These are phyloP conservation scores for Decapterus maruadsi DNA, from an alignment of 2,797 vertebrate species.

Conservation along the genomic window DNA sequence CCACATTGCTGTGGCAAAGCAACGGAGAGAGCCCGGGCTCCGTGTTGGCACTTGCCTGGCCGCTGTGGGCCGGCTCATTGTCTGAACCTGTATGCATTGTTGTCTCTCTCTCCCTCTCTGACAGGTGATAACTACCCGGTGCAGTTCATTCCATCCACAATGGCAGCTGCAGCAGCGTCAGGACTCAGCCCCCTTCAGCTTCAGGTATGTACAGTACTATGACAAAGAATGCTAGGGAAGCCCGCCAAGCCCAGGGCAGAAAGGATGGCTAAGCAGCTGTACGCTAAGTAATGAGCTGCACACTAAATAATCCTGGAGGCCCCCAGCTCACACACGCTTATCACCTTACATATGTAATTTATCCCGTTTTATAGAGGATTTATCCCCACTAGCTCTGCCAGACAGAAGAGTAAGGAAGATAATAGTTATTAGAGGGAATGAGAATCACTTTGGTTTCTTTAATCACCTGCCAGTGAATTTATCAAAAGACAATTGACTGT, in stretches of 20 bases:
- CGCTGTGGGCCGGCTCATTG: conserved; percentile 92
- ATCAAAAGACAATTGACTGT: conserved; percentile 64
- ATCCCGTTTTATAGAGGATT: conserved; percentile 80
- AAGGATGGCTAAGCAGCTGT: conserved; percentile 94
- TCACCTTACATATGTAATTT: conserved; percentile 90
- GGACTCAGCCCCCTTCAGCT: conserved; percentile 99
- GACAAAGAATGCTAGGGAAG: conserved; percentile 91
- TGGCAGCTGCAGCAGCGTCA: conserved; percentile 99
- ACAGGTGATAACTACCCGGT: conserved; percentile 99
- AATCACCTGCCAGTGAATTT: conserved; percentile 74
- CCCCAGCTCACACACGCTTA: conserved; percentile 88
- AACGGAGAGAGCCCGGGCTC: conserved; percentile 74
- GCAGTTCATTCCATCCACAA: conserved; percentile 99
- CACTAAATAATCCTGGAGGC: conserved; percentile 92
- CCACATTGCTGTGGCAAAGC: conserved; percentile 80
- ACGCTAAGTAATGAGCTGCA: conserved; percentile 94
- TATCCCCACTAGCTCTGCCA: conserved; percentile 70
- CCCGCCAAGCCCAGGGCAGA: conserved; percentile 89
- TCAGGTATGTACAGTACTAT: conserved; percentile 97
- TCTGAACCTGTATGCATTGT: conserved; percentile 99
- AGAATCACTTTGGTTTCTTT: conserved; percentile 70
- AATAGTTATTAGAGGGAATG: conserved; percentile 81
- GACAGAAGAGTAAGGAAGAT: conserved; percentile 74
- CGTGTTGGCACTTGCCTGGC: conserved; percentile 94
- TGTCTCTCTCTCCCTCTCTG: conserved; percentile 83